phyloP scores from a whole-genome alignment of 2,888 invertebrate genomes.

The Thecophora atra region DNA sequence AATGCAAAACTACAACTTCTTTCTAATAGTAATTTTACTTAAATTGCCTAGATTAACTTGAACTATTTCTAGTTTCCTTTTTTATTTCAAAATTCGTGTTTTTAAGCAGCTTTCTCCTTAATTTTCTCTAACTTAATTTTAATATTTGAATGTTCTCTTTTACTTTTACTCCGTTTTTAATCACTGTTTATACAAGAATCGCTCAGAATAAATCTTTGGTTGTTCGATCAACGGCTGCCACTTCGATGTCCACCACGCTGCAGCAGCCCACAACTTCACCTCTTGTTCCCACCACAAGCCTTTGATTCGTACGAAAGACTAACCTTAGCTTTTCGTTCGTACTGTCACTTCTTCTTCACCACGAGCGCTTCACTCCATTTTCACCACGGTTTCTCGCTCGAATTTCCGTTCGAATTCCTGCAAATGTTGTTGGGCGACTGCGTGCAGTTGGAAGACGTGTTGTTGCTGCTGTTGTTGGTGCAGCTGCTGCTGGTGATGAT shows the following conservation, averaged over 20 bases:
- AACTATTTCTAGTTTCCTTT: no score
- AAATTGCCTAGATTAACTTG: no score
- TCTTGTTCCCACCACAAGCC: background rate
- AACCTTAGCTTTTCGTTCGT: background rate
- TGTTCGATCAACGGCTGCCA: conserved; percentile 45
- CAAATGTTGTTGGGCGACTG: conserved; percentile 54
- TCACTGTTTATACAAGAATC: background rate
- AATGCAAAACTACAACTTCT: no score
- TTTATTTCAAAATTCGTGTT: no score
- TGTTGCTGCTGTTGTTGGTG: conserved; percentile 51
- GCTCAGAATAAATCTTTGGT: conserved; percentile 32
- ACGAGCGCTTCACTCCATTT: conserved; percentile 56
- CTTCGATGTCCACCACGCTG: conserved; percentile 30
- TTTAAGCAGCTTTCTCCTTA: no score
- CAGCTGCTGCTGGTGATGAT: conserved; percentile 50
- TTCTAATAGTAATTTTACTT: no score
- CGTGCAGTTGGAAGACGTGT: conserved; percentile 57
- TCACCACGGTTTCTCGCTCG: conserved; percentile 62
- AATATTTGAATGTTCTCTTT: no score
- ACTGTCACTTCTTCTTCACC: background rate
- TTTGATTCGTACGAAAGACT: no score
- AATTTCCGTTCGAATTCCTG: conserved; percentile 59
- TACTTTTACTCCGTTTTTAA: no score
- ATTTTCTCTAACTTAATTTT: no score
- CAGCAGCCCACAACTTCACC: background rate